A percentile compares a stretch with the other conserved stretches of the same genome.
phyloP scores from a whole-genome alignment of 1,140 invertebrate species.

The Rhyzopertha dominica region DNA sequence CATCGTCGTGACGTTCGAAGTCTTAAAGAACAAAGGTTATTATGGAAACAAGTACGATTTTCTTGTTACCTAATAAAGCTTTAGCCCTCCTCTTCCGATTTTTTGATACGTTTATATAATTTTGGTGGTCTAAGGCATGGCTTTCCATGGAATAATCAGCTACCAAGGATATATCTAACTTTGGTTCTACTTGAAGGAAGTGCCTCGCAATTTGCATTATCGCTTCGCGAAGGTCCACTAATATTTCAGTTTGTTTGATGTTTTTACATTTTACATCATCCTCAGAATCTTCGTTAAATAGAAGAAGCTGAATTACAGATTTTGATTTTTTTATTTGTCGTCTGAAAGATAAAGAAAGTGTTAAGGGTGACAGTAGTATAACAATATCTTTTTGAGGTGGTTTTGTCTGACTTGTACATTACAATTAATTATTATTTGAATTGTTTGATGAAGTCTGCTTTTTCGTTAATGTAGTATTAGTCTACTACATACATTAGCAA shows the following conservation, averaged over 20 bases:
- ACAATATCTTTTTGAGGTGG: too few species aligned
- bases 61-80: slow-evolving; percentile 72
- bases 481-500: too few species aligned
- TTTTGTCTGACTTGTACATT: too few species aligned
- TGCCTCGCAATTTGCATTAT: slow-evolving; percentile 83
- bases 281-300: slow-evolving; percentile 75
- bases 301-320: slow-evolving; percentile 82
- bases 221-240: slow-evolving; percentile 95
- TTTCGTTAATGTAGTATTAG: too few species aligned
- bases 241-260: slow-evolving; percentile 87
- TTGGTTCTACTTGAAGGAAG: slow-evolving; percentile 78
- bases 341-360: too few species aligned
- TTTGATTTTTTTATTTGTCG: slow-evolving; percentile 88
- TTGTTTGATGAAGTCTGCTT: too few species aligned
- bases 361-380: too few species aligned
- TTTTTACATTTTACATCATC: slow-evolving; percentile 94
- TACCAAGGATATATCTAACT: slow-evolving; percentile 69
- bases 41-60: slow-evolving; percentile 4
- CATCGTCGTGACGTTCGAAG: slow-evolving; percentile 97
- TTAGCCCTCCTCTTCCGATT: slow-evolving; percentile 88
- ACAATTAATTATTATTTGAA: too few species aligned
- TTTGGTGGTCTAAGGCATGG: slow-evolving; percentile 89
- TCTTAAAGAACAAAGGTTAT: slow-evolving; percentile 54
- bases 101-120: slow-evolving; percentile 86
- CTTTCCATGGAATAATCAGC: slow-evolving; percentile 96